Base-by-base conservation (phyloP, 2,888 invertebrate species). In the Acleris holmiana region DNA sequence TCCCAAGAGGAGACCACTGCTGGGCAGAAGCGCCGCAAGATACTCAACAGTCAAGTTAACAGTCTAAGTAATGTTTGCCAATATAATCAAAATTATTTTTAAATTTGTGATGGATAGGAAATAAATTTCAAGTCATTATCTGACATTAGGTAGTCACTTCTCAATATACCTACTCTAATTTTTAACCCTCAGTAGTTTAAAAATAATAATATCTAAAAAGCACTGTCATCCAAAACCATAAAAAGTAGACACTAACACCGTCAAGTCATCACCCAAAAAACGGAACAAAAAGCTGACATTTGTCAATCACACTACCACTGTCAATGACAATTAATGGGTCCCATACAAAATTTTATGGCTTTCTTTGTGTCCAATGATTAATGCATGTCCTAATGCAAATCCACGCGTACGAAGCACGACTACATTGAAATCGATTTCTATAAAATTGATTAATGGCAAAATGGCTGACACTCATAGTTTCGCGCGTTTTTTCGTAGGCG, bases 331-430 rank as follows among this genome's bases (percentile, higher is more conserved):
- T 91, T 91, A 91, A 91, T 91, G 90, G 84, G 84, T 77, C 76
- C 86, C 78, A 89, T 91, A 88, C 86, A 90, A 84, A 88, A 86
- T 89, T 91, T 89, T 89, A 89, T 88, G 85, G 89, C 82, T 84
- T 86, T 88, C 89, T 89, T 90, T 89, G 89, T 89, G 79, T 77
- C 80, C 84, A 80, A 91, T 92, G 92, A 92, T 92, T 91, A 92
- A 91, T 92, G 92, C 79, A 89, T 88, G 85, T 85, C 82, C 91
- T 92, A 91, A 92, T 92, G 91, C 91, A 91, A 92, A 92, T 91
- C 89, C 85, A 77, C 76, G 73, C 79, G 76, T 77, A 71, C 77
- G 73, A 73, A 80, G 84, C 91, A 91, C 91, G 88, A 74, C 78
- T 74, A 60, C 71, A 61, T 58, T 58, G 64, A 53, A 54, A 75